phyloP scores from a whole-genome alignment of 2,888 invertebrate genomes.

The Kryphioiulus occultus region DNA sequence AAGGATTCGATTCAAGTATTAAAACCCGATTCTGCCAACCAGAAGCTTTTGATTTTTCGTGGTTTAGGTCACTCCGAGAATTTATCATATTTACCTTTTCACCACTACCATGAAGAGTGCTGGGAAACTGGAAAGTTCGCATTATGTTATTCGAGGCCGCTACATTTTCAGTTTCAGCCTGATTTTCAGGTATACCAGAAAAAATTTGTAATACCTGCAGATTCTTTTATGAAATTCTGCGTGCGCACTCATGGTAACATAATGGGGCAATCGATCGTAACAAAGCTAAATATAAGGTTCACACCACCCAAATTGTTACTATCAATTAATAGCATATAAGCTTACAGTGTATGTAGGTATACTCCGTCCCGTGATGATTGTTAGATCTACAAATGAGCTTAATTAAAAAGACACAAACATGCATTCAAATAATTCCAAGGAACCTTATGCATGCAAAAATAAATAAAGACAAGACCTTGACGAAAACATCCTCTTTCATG shows the following conservation, averaged over 20 bases:
- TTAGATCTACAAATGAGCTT: not conserved
- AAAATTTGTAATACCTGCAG: not conserved
- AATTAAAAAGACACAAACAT: not conserved
- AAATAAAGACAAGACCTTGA: not conserved
- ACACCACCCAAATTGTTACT: not conserved
- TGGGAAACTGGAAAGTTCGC: slow-evolving; percentile 36
- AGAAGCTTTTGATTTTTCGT: not conserved
- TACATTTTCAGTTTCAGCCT: not conserved
- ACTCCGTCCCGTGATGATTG: not conserved
- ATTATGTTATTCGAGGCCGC: slow-evolving; percentile 8
- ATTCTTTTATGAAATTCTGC: not conserved
- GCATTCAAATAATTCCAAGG: not conserved
- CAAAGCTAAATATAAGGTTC: not conserved
- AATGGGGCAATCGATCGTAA: not conserved
- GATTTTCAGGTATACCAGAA: not conserved
- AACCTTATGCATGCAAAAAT: not conserved
- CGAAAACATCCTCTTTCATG: not conserved
- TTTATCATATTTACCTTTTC: slow-evolving; percentile 32
- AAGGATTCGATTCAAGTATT: slow-evolving; percentile 8
- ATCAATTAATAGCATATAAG: no score
- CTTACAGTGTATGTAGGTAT: no score
- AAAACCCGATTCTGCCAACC: slow-evolving; percentile 18
- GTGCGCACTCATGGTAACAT: not conserved
- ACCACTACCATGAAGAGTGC: not conserved
- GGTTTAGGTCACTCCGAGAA: slow-evolving; percentile 18